These are phyloP conservation scores for Salvator merianae DNA, from an alignment of 2,113 vertebrate species.

Conservation along the genomic window DNA sequence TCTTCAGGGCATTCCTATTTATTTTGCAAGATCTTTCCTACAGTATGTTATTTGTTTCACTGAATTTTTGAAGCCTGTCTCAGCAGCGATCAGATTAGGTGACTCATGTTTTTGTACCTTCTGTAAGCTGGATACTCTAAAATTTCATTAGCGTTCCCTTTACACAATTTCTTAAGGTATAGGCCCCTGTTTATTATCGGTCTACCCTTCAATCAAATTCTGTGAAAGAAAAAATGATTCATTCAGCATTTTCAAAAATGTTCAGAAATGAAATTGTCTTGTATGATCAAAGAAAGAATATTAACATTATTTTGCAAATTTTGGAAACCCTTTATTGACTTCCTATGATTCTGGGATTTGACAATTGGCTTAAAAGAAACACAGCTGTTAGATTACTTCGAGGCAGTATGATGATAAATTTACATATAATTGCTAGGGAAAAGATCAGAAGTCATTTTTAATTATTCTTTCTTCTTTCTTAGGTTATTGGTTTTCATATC, in stretches of 20 bases:
- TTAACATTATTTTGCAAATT: too few relatives aligned
- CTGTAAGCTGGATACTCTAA: not conserved
- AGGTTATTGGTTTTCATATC: too few relatives aligned
- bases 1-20: slow-evolving; percentile 58
- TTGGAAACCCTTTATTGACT: too few relatives aligned
- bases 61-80: slow-evolving; percentile 46
- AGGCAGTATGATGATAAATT: too few relatives aligned
- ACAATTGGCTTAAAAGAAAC: too few relatives aligned
- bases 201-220: not conserved
- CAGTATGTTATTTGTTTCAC: slow-evolving; percentile 41
- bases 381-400: too few relatives aligned
- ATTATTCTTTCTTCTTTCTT: too few relatives aligned
- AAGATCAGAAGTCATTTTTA: too few relatives aligned
- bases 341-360: too few relatives aligned
- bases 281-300: too few relatives aligned
- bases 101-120: slow-evolving; percentile 2
- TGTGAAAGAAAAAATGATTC: slow-evolving; percentile 8
- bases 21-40: slow-evolving; percentile 53
- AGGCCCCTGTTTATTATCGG: slow-evolving; percentile 10
- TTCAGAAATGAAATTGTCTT: not conserved
- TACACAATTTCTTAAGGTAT: slow-evolving; percentile 6
- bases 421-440: too few relatives aligned
- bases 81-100: slow-evolving; percentile 35
- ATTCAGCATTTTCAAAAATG: not conserved
- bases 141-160: slow-evolving; percentile 39